phyloP scores from a whole-genome alignment of 1,140 invertebrate genomes.

The Sinella curviseta region DNA sequence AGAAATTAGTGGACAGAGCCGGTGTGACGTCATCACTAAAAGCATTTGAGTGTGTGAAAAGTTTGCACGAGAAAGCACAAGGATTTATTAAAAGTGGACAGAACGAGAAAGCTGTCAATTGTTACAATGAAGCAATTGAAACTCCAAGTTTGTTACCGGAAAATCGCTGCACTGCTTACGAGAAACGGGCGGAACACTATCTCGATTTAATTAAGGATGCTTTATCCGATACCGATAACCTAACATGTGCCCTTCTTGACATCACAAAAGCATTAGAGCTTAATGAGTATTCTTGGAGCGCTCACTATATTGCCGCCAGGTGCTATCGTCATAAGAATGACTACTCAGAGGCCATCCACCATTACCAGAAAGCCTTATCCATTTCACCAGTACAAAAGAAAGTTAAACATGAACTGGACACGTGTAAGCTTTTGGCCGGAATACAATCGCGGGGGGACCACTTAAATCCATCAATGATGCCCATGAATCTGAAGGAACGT shows the following conservation, averaged over 20 bases:
- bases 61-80: background rate
- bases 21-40: background rate
- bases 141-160: background rate
- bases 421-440: background rate
- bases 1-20: background rate
- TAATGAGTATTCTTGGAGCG: background rate
- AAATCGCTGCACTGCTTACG: background rate
- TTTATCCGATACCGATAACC: too few relatives aligned
- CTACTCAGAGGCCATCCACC: background rate
- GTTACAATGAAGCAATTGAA: background rate
- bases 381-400: background rate
- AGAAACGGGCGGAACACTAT: background rate
- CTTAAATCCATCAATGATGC: background rate
- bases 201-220: too few relatives aligned
- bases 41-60: background rate
- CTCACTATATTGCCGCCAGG: background rate
- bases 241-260: too few relatives aligned
- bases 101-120: background rate
- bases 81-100: background rate
- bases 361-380: background rate
- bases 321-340: background rate
- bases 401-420: background rate
- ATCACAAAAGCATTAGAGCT: background rate
- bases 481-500: background rate
- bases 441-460: background rate